Evolutionary conservation across 2,113 vertebrate species (phyloP).

Genomic region (Mobula birostris): DNA sequence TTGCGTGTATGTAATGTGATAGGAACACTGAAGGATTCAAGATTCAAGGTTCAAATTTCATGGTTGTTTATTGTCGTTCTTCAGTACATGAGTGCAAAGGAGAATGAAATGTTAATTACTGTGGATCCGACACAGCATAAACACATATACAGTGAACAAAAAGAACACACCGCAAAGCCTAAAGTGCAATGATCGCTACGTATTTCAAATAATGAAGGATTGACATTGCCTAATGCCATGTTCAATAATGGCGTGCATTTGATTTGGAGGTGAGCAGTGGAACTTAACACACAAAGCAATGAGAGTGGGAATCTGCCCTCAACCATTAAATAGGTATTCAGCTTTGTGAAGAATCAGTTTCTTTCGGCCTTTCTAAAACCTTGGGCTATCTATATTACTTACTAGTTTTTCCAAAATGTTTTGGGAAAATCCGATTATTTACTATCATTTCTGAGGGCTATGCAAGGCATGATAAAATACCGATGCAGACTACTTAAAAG

Average conservation of each 20-base stretch:
- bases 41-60: no score
- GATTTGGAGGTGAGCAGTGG: neutral
- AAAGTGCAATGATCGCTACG: neutral
- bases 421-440: neutral
- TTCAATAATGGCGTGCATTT: neutral
- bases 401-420: neutral
- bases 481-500: neutral
- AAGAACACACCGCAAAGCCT: neutral
- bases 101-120: no score
- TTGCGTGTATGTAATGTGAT: neutral
- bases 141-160: no score
- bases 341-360: neutral
- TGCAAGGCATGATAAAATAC: neutral
- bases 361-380: neutral
- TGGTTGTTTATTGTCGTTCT: no score
- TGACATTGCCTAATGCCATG: neutral
- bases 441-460: neutral
- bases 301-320: no score
- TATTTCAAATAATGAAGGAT: neutral
- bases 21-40: neutral
- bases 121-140: no score
- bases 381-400: neutral
- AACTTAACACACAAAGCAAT: neutral
- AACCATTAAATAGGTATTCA: neutral
- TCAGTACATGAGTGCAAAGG: no score